phyloP scores from a whole-genome alignment of 2,888 invertebrate genomes.

The Podabrus alpinus region DNA sequence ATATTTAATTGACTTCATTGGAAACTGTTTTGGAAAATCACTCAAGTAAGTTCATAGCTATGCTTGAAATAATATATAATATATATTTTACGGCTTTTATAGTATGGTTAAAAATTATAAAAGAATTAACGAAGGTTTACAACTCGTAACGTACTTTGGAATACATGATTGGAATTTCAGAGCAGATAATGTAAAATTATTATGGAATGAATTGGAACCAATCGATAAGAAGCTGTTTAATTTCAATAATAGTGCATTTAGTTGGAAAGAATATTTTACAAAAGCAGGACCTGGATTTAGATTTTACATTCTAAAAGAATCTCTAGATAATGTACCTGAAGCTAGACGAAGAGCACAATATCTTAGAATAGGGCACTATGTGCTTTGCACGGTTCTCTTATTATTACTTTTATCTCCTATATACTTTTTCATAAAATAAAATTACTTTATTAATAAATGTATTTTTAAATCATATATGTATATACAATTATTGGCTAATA shows the following conservation, averaged over 20 bases:
- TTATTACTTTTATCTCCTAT: neutral
- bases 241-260: constrained; percentile 71
- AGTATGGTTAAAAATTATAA: constrained; percentile 73
- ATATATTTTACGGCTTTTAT: neutral
- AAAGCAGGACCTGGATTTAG: constrained; percentile 75
- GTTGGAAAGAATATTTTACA: constrained; percentile 74
- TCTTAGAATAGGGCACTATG: neutral
- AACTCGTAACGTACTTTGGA: constrained; percentile 75
- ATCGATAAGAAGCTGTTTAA: constrained; percentile 65
- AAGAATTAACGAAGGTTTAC: constrained; percentile 77
- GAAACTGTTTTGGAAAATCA: constrained; percentile 54
- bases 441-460: no score
- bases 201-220: constrained; percentile 62
- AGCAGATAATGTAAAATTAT: constrained; percentile 63
- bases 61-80: neutral
- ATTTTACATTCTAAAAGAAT: constrained; percentile 77
- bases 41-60: constrained; percentile 54
- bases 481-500: no score
- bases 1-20: constrained; percentile 61
- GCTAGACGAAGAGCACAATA: neutral
- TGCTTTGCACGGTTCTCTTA: neutral
- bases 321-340: constrained; percentile 65
- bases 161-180: constrained; percentile 73
- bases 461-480: no score
- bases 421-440: neutral